Conservation (phyloP, 1,140 invertebrate genomes). For the Parapsyche elsis region DNA sequence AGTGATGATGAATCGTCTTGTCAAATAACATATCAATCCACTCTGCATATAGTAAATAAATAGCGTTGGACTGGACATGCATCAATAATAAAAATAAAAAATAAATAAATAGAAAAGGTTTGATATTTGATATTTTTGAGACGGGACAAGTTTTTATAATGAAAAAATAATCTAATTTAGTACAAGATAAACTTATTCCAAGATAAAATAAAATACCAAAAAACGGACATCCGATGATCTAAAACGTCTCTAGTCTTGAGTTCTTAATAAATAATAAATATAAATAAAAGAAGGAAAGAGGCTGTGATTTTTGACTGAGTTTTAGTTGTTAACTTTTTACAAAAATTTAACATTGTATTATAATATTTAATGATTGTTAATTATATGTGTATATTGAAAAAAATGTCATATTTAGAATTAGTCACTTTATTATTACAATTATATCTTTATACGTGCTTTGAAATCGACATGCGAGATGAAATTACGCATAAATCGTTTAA, state of each 20-base stretch:
- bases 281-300: constrained; percentile 43
- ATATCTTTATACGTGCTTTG: constrained; percentile 1
- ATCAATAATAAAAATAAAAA: background rate
- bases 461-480: no score
- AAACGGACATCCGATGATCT: constrained; percentile 17
- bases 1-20: no score
- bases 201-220: background rate
- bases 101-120: background rate
- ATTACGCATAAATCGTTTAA: no score
- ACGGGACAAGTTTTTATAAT: no score
- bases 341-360: constrained; percentile 42
- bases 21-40: constrained; percentile 3
- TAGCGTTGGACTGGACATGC: no score
- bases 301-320: constrained; percentile 56
- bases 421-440: background rate
- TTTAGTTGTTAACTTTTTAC: constrained; percentile 50
- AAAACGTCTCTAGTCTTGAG: constrained; percentile 46
- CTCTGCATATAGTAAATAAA: no score
- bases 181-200: constrained; percentile 1
- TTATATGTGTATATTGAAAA: constrained; percentile 39
- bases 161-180: background rate
- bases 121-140: no score
- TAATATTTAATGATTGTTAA: constrained; percentile 43
- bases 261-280: constrained; percentile 37
- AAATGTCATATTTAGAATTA: constrained; percentile 20